Conservation (phyloP, 1,140 invertebrate genomes). For the Plectrocnemia conspersa region DNA sequence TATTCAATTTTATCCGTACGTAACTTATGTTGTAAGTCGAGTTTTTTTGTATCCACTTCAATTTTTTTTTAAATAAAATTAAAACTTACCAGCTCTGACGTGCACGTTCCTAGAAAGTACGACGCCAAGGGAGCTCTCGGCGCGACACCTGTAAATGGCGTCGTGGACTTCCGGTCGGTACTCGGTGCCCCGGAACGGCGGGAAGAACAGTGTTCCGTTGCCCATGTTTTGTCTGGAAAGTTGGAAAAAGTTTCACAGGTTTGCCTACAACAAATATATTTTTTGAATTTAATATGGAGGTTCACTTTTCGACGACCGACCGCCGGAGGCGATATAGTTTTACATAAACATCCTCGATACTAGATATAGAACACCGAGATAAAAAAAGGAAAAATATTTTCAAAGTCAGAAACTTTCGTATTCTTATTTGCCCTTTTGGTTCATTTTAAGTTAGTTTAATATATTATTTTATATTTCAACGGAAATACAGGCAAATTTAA, state of each 20-base stretch:
- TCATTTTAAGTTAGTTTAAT: no score
- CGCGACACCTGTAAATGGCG: slow-evolving; percentile 67
- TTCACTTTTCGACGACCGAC: not conserved
- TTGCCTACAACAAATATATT: not conserved
- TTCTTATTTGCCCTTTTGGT: no score
- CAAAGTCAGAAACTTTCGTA: no score
- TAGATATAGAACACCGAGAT: no score
- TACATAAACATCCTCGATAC: no score
- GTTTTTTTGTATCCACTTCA: no score
- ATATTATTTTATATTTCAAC: no score
- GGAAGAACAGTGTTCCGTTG: slow-evolving; percentile 70
- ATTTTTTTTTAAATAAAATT: no score
- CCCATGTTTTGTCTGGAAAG: slow-evolving; percentile 59
- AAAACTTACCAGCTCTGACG: slow-evolving; percentile 68
- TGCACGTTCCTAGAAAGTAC: slow-evolving; percentile 69
- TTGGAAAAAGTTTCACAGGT: not conserved
- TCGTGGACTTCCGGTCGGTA: slow-evolving; percentile 68
- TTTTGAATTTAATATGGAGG: not conserved
- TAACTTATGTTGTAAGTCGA: no score
- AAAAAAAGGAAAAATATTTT: no score
- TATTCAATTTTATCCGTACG: no score
- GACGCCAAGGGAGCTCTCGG: slow-evolving; percentile 65
- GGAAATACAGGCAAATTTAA: no score
- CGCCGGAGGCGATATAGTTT: not conserved
- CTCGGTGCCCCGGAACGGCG: slow-evolving; percentile 62